These are phyloP conservation scores for Drosophila sturtevanti DNA, from an alignment of 1,140 invertebrate species.

Conservation along the genomic window DNA sequence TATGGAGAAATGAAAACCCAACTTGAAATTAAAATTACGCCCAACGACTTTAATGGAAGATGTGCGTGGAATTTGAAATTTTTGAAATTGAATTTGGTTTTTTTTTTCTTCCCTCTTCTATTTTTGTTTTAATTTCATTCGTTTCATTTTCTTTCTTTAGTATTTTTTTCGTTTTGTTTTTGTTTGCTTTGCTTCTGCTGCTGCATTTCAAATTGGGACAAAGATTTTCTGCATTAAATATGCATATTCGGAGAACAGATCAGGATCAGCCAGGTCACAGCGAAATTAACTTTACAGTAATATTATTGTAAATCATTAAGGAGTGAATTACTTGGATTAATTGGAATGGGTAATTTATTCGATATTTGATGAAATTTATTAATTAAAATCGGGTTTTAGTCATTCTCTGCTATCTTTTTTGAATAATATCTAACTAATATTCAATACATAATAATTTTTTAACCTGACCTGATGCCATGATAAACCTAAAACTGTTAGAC, in stretches of 20 bases:
- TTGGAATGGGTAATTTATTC: no score
- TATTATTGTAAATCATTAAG: background rate
- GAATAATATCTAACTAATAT: no score
- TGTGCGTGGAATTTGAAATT: constrained; percentile 64
- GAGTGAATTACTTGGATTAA: no score
- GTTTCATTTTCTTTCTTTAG: constrained; percentile 41
- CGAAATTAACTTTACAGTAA: background rate
- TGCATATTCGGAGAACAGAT: background rate
- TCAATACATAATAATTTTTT: no score
- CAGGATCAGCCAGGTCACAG: background rate
- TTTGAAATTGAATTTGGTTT: constrained; percentile 32
- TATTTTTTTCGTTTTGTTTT: constrained; percentile 15
- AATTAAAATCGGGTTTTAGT: no score
- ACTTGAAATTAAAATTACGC: constrained; percentile 68
- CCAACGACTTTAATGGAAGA: constrained; percentile 71
- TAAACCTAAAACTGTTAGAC: no score
- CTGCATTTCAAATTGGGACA: constrained; percentile 10
- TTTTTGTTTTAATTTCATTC: constrained; percentile 39
- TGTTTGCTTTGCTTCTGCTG: background rate
- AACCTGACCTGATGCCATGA: no score
- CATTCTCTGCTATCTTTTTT: no score
- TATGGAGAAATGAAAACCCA: constrained; percentile 25
- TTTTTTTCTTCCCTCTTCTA: constrained; percentile 6
- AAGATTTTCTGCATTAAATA: constrained; percentile 11
- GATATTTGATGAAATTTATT: no score